Evolutionary conservation across 2,113 vertebrate species (phyloP).

Genomic region (Scytalopus superciliaris): DNA sequence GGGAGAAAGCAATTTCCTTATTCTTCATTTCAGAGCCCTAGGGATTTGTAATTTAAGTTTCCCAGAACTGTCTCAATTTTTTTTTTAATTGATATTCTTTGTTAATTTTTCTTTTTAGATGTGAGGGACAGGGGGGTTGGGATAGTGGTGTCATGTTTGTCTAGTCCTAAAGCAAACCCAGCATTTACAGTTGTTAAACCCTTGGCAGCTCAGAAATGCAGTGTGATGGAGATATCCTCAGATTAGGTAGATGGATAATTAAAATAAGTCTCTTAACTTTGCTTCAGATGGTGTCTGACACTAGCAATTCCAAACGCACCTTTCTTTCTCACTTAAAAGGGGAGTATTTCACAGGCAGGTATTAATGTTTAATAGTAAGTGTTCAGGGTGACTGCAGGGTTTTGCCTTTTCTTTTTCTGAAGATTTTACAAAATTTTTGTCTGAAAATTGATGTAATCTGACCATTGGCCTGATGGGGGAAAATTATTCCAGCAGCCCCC

Average conservation of each 20-base stretch:
- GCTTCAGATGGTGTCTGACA: neutral
- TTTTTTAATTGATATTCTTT: conserved; percentile 38
- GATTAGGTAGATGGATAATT: neutral
- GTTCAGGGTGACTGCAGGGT: neutral
- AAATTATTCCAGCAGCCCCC: neutral
- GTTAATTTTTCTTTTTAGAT: neutral
- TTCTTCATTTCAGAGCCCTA: conserved; percentile 60
- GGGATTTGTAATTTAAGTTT: conserved; percentile 67
- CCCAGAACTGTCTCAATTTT: conserved; percentile 17
- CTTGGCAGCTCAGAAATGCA: neutral
- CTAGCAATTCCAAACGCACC: neutral
- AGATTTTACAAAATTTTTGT: neutral
- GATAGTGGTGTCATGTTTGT: neutral
- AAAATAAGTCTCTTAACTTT: neutral
- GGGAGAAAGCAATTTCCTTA: conserved; percentile 70
- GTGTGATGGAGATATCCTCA: neutral
- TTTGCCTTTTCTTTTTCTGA: neutral
- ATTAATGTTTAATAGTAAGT: neutral
- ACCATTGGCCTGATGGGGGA: neutral
- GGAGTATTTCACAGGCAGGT: neutral
- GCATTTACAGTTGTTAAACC: neutral
- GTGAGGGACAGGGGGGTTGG: too few relatives aligned
- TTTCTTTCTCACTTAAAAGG: neutral
- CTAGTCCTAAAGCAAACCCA: neutral
- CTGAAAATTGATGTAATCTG: neutral